phyloP scores from a whole-genome alignment of 2,797 vertebrate genomes.

The Pseudotriccus pelzelni region DNA sequence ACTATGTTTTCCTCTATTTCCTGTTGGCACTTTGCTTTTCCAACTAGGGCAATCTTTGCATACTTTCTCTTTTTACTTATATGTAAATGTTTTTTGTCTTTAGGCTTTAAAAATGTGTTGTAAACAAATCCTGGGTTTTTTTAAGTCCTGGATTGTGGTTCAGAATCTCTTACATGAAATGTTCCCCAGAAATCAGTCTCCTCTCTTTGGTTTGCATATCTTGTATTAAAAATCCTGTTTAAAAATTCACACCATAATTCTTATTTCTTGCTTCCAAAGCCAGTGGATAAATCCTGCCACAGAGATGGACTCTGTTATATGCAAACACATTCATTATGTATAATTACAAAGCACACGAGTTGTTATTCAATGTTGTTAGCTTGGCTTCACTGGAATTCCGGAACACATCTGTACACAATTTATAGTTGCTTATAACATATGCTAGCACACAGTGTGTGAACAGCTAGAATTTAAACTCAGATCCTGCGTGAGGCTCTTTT shows the following conservation, averaged over 20 bases:
- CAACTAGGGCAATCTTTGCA: neutral
- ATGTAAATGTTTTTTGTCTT: neutral
- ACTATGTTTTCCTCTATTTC: neutral
- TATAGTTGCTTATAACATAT: conserved; percentile 50
- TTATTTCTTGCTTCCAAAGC: neutral
- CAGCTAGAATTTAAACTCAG: conserved; percentile 41
- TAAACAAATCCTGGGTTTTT: neutral
- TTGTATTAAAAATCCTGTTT: neutral
- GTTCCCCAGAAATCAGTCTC: neutral
- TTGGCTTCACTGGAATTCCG: conserved; percentile 24
- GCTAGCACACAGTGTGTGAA: conserved; percentile 25
- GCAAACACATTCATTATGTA: conserved; percentile 39
- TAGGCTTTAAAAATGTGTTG: neutral
- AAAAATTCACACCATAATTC: neutral
- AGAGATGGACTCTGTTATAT: neutral
- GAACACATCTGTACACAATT: conserved; percentile 51
- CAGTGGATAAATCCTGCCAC: conserved; percentile 2
- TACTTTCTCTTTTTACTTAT: neutral
- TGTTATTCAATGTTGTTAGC: conserved; percentile 14
- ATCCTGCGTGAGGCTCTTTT: conserved; percentile 5
- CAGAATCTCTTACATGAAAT: neutral
- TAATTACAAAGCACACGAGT: conserved; percentile 34
- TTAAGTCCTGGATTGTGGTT: neutral
- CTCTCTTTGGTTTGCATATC: neutral
- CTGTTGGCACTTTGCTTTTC: neutral